Base-by-base conservation (phyloP, 1,140 invertebrate species). In the Sipha flava region DNA sequence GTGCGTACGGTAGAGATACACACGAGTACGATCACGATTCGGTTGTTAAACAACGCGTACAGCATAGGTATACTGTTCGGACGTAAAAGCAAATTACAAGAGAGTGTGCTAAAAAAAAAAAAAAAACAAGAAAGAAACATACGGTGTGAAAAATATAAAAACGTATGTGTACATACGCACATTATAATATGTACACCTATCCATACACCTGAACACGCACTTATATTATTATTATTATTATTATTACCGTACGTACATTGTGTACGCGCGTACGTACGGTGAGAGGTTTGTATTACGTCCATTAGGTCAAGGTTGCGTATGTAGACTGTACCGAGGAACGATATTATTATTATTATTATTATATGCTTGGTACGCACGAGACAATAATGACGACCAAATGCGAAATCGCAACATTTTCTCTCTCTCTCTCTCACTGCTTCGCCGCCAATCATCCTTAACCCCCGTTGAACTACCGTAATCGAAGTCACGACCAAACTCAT, bases 1-100 rank as follows among this genome's bases (percentile, higher is more conserved):
- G n/a, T n/a, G n/a, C n/a, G n/a, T n/a, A n/a, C n/a, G n/a, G n/a
- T n/a, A n/a, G n/a, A n/a, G n/a, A n/a, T n/a, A n/a, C n/a, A n/a
- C n/a, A n/a, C n/a, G n/a, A n/a, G 34, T 52, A 26, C 43, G 45
- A 73, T 52, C 45, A 73, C 68, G 68, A 73, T 52, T 73, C 68
- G 26, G 68, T 31, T 14, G 26, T 73, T 73, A 73, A 34, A 73
- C 68, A 73, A 73, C 68, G n/a, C 12, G 45, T 21, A 34, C 12
- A 6, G 3, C n/a, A n/a, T 40, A 0, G 2, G n/a, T 66, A 23
- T 31, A 59, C 23, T 7, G 26, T 59, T n/a, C 57, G 37, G 18
- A 14, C 29, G 9, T 18, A 64, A 34, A 64, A 34, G 29, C 37
- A 31, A 7, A 21, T 34, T 34, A 62, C 31, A 14, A n/a, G 59